A percentile compares a stretch with the other conserved stretches of the same genome.
phyloP scores from a whole-genome alignment of 2,113 vertebrate species.

The Alouatta palliata region DNA sequence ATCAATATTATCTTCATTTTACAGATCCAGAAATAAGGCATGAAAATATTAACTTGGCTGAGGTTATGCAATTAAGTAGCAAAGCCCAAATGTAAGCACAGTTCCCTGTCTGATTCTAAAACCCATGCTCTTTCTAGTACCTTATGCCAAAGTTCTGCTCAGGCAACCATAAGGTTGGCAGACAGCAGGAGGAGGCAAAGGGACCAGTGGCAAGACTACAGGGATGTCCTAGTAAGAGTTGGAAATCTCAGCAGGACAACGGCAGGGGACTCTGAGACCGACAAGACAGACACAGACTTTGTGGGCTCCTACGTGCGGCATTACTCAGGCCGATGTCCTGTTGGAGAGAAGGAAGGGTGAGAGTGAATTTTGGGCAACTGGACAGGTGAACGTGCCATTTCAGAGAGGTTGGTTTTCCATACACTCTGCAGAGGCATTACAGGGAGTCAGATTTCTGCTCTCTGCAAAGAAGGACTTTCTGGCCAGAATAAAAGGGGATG shows the following conservation, averaged over 20 bases:
- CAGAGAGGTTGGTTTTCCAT: neutral
- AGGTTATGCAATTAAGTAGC: neutral
- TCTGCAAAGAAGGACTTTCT: neutral
- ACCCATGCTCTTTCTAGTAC: neutral
- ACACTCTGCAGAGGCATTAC: neutral
- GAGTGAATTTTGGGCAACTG: neutral
- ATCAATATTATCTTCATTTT: neutral
- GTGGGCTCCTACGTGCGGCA: rapidly evolving
- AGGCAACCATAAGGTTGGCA: neutral
- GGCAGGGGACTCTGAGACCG: rapidly evolving
- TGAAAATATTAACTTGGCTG: neutral
- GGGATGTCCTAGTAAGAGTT: neutral
- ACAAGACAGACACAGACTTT: neutral
- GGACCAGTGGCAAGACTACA: neutral
- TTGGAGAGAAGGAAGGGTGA: neutral
- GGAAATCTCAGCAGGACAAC: neutral
- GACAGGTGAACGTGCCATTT: neutral
- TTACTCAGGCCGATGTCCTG: neutral
- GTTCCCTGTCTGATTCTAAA: neutral
- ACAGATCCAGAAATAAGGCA: neutral
- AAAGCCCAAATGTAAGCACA: neutral
- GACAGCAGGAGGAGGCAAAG: neutral
- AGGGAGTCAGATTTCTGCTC: neutral
- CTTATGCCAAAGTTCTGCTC: neutral
- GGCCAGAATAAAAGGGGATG: neutral